Conservation (phyloP, 2,797 vertebrate genomes). For the Champsocephalus gunnari region DNA sequence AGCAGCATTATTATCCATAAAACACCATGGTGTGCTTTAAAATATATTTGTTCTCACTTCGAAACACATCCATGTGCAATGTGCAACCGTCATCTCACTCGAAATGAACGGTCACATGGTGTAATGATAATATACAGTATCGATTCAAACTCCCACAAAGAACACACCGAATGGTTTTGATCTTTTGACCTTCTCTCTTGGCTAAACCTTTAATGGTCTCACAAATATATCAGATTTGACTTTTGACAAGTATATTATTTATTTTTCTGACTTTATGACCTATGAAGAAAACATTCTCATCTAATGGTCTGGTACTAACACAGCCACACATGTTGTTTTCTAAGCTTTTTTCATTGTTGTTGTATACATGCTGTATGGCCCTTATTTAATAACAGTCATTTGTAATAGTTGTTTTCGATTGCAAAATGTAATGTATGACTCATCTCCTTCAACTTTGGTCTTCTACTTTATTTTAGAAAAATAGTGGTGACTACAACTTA, state of each 20-base stretch:
- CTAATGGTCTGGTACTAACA: neutral
- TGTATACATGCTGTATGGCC: neutral
- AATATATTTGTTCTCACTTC: neutral
- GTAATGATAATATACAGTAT: slow-evolving; percentile 5
- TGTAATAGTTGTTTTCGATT: too few relatives aligned
- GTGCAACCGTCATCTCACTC: slow-evolving; percentile 6
- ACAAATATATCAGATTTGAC: slow-evolving; percentile 10
- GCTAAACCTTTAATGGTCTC: slow-evolving; percentile 1
- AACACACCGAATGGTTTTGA: neutral
- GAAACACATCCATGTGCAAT: neutral
- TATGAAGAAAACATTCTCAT: neutral
- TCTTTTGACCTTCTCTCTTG: slow-evolving; percentile 14
- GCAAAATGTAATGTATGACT: too few relatives aligned
- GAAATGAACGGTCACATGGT: neutral
- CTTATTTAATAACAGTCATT: too few relatives aligned
- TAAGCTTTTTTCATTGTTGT: neutral
- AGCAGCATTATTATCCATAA: neutral
- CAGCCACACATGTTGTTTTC: neutral
- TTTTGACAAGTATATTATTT: slow-evolving; percentile 4
- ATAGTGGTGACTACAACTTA: too few relatives aligned
- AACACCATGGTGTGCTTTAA: neutral
- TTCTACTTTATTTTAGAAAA: too few relatives aligned
- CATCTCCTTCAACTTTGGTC: too few relatives aligned
- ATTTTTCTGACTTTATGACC: slow-evolving; percentile 17
- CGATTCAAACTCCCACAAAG: neutral